phyloP scores from a whole-genome alignment of 92 coral and sea anemone genomes.

The Epizoanthus stellaris region DNA sequence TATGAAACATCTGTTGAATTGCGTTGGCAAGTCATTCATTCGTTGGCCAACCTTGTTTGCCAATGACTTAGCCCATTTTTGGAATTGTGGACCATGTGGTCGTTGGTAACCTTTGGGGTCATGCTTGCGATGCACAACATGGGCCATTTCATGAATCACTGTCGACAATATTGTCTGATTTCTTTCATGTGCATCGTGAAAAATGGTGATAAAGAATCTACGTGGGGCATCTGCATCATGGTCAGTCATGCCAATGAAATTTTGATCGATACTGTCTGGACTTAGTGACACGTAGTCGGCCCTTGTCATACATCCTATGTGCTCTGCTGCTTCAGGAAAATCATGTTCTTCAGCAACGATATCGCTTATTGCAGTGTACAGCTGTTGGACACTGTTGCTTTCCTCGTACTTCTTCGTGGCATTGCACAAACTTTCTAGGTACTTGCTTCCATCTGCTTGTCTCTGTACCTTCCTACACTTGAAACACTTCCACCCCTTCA shows the following conservation, averaged over 20 bases:
- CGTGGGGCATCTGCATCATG: not conserved
- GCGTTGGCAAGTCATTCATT: no score
- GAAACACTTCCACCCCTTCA: constrained; percentile 26
- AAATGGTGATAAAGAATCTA: not conserved
- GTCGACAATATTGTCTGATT: not conserved
- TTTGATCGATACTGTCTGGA: no score
- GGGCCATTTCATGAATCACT: not conserved
- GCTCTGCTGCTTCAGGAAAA: not conserved
- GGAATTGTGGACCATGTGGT: no score
- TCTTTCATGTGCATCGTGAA: not conserved
- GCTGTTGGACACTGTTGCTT: not conserved
- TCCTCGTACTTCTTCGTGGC: not conserved
- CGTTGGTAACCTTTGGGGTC: not conserved
- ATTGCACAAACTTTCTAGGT: not conserved
- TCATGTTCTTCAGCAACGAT: not conserved
- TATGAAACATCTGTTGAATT: no score
- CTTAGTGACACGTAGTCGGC: not conserved
- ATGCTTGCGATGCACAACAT: not conserved
- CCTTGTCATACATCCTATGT: constrained; percentile 6
- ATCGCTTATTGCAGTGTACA: not conserved
- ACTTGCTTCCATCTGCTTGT: not conserved
- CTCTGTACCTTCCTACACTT: not conserved
- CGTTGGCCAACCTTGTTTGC: no score
- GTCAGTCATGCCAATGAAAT: no score
- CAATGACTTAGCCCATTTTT: no score